Conservation (phyloP, 2,113 vertebrate species). For the Pica pica region DNA sequence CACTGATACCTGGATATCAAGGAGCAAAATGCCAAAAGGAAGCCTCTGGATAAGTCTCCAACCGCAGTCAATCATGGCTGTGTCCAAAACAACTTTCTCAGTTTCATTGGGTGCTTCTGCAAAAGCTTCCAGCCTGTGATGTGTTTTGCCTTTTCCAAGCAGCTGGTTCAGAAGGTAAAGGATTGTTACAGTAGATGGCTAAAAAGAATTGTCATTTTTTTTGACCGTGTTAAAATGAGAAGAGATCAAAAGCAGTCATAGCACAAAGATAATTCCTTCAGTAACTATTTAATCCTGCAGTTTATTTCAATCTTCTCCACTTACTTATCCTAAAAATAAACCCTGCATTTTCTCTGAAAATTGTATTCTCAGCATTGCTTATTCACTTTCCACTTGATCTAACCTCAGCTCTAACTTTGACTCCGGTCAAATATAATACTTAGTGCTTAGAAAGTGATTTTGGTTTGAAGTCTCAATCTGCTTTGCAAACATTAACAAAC, state of each 20-base stretch:
- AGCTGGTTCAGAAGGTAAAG: neutral
- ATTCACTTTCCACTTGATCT: neutral
- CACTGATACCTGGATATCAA: neutral
- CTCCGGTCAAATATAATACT: neutral
- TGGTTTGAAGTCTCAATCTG: neutral
- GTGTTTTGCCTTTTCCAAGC: neutral
- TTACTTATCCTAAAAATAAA: slow-evolving; percentile 2
- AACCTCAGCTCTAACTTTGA: neutral
- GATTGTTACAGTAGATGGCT: neutral
- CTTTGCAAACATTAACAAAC: neutral
- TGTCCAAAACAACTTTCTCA: neutral
- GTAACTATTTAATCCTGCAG: neutral
- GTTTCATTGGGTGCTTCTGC: neutral
- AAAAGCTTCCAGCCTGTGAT: neutral
- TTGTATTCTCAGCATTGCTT: neutral
- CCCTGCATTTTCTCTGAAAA: neutral
- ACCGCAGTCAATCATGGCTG: neutral
- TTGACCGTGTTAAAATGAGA: neutral
- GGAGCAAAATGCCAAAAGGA: neutral
- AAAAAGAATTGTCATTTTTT: neutral
- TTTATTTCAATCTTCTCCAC: neutral
- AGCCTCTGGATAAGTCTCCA: neutral
- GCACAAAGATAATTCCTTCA: neutral
- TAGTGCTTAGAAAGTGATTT: neutral
- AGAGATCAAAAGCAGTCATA: neutral